Percentiles rank a stretch among this genome's conserved stretches.
These are phyloP conservation scores for Lithosia quadra DNA, from an alignment of 2,888 invertebrate genomes.

Conservation along the genomic window DNA sequence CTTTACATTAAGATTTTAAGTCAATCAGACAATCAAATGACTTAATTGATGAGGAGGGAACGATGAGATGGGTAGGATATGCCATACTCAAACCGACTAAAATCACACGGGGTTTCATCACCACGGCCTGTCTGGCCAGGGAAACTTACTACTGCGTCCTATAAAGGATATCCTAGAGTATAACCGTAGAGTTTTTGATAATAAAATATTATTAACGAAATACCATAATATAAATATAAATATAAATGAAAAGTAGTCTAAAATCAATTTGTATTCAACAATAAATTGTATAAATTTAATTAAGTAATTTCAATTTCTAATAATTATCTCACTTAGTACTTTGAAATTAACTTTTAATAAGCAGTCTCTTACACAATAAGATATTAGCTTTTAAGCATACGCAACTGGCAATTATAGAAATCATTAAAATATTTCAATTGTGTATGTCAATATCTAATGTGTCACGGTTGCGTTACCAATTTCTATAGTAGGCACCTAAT, in stretches of 20 bases:
- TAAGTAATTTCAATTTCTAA: not conserved
- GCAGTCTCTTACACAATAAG: constrained; percentile 1
- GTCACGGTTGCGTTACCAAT: constrained; percentile 36
- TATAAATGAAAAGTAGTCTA: too few relatives aligned
- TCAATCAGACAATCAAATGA: too few relatives aligned
- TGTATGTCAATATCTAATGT: constrained; percentile 29
- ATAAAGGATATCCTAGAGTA: too few relatives aligned
- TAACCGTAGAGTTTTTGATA: too few relatives aligned
- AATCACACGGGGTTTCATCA: too few relatives aligned
- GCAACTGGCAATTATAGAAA: constrained; percentile 31
- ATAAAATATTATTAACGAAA: too few relatives aligned
- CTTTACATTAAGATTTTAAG: not conserved
- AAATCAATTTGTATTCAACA: not conserved
- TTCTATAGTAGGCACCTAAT: constrained; percentile 22
- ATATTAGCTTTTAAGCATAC: constrained; percentile 8
- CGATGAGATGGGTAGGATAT: too few relatives aligned
- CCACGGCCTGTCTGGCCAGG: too few relatives aligned
- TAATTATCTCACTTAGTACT: not conserved
- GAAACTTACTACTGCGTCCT: too few relatives aligned
- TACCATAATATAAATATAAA: too few relatives aligned
- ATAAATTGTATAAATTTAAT: not conserved
- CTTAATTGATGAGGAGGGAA: too few relatives aligned
- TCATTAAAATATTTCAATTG: constrained; percentile 37
- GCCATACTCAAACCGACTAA: too few relatives aligned
- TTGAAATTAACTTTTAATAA: constrained; percentile 9